Base-by-base conservation (phyloP, 2,797 vertebrate species). In the Poeciliopsis infans region DNA sequence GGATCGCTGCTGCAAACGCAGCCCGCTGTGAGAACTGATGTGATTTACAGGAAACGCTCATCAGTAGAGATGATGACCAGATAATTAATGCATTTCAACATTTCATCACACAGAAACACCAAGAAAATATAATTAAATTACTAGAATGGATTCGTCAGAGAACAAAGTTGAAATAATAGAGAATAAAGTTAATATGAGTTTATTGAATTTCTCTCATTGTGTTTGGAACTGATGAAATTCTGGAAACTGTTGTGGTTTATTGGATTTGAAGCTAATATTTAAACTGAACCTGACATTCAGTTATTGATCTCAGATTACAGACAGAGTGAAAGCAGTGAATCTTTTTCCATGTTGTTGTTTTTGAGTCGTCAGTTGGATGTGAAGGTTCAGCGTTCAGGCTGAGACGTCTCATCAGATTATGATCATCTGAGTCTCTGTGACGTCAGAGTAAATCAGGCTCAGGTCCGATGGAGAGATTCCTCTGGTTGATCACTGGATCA, bases 371-470 rank as follows among this genome's bases (percentile, higher is more conserved):
- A 2, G 23, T 5, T 68, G 36, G 7, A 41, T 13, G 20, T 69
- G 20, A 41, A 13, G 2, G 41, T 45, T 25, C 39, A 36, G 36
- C 3, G 31, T 43, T 5, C 39, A 15, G 66, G 45, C 39, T 45
- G 41, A 70, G 41, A 70, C 25, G 68, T 70, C 68, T 70, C 1
- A 70, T 43, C 68, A 45, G 68, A 70, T 70, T 70, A 70, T n/a
- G 68, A n/a, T 70, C 68, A 45, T 41, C 66, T 69, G 39, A 25
- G 39, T 43, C 36, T 69, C 66, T n/a, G 39, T 70, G 68, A 45
- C 45, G 41, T 43, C 68, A 70, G 11, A 43, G 39, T 25, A n/a
- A 16, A 69, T 69, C 66, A n/a, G 39, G 23, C 45, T 69, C 25
- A 69, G 15, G 68, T n/a, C 39, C 5, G 68, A 43, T 25, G 41